Evolutionary conservation across 2,113 vertebrate species (phyloP), one percentile per base, ranked within the genome.

Genomic region (Entomyzon cyanotis): DNA sequence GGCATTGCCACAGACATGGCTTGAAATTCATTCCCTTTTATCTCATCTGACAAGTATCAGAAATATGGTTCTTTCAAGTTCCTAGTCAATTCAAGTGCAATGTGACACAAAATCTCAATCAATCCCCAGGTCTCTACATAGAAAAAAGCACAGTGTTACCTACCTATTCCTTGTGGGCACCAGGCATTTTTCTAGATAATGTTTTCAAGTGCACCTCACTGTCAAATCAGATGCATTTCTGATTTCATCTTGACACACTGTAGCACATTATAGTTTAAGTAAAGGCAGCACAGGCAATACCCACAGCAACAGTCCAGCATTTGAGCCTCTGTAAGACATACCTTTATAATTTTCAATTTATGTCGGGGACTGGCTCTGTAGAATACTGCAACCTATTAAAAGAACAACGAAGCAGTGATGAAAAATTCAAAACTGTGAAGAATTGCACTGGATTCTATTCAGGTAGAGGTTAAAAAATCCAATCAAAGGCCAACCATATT

Each of bases 281-380:
- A 59, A 82, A 82, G 30, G 35, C 63, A 65, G 17, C 47, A 79
- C 25, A 64, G 73, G 28, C 18, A 55, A 53, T 15, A 24, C 24
- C 37, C 39, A 63, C 1, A 84, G 35, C 42, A 90, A 55, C 44
- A 35, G 37, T 6, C 23, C 55, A 53, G 67, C 31, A 42, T 30
- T 30, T 46, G 30, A 90, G 41, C 49, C 47, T 60, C 59, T 68
- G 4, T 12, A 39, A 74, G 44, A 97, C 97, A 0, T 96, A 99
- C 99, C 99, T 99, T 99, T 80, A 99, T 99, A 55, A 99, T 99
- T 98, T 99, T 99, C 96, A 99, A 98, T 93, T 99, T 99, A 96
- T 99, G 99, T 87, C 99, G 98, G 11, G 99, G 99, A 91, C 99
- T 99, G 89, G 99, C 99, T 98, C 99, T 98, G 95, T 99, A 99